Percentiles rank a stretch among this genome's conserved stretches.
phyloP scores from a whole-genome alignment of 2,888 invertebrate genomes.

The Epirrita christyi region DNA sequence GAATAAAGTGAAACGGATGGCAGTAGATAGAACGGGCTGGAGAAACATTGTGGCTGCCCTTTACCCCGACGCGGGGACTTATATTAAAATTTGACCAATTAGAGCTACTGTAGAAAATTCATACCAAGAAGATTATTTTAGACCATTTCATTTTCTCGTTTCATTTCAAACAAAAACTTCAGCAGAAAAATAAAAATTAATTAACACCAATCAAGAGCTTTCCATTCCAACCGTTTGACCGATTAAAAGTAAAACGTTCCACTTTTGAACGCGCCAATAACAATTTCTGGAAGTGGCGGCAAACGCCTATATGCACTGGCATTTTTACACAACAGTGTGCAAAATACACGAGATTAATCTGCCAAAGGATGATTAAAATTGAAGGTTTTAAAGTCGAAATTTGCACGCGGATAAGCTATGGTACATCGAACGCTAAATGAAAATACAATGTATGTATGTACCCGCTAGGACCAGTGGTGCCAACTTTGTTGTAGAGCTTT shows the following conservation, averaged over 20 bases:
- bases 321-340: constrained; percentile 40
- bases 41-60: no score
- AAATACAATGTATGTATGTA: constrained; percentile 42
- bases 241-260: constrained; percentile 31
- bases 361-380: constrained; percentile 44
- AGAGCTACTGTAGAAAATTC: no score
- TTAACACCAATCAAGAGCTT: constrained; percentile 18
- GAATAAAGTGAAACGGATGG: no score
- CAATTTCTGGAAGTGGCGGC: constrained; percentile 24
- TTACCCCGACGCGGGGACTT: no score
- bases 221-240: constrained; percentile 1
- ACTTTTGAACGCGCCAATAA: constrained; percentile 29
- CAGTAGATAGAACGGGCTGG: no score
- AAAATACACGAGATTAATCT: constrained; percentile 42
- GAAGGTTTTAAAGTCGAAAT: constrained; percentile 35
- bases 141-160: constrained; percentile 2
- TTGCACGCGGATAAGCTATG: constrained; percentile 39
- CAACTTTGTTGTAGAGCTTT: constrained; percentile 37
- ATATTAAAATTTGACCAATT: no score
- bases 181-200: constrained; percentile 9
- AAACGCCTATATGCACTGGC: constrained; percentile 16
- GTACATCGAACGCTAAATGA: constrained; percentile 52
- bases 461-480: constrained; percentile 33
- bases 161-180: background rate
- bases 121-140: no score